These are phyloP conservation scores for Anoplius nigerrimus DNA, from an alignment of 2,888 invertebrate species.

Conservation along the genomic window DNA sequence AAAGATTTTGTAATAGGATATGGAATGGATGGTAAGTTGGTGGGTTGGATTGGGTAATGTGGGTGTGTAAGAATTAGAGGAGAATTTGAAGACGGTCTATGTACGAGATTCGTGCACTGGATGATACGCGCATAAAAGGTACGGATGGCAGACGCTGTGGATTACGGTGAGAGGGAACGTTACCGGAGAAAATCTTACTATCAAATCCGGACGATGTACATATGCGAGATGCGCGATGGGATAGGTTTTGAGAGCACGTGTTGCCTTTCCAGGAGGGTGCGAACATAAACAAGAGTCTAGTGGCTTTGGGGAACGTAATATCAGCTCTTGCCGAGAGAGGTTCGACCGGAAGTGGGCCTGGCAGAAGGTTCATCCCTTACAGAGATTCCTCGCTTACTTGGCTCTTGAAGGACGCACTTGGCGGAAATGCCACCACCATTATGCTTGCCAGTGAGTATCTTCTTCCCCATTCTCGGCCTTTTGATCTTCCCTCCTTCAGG, in stretches of 20 bases:
- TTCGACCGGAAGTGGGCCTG: conserved; percentile 65
- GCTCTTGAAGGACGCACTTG: conserved; percentile 88
- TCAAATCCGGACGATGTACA: not conserved
- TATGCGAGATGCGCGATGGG: conserved; percentile 19
- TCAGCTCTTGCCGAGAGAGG: conserved; percentile 80
- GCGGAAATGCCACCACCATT: conserved; percentile 86
- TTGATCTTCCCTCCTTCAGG: conserved; percentile 39
- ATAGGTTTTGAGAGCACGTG: conserved; percentile 55
- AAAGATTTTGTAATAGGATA: too few relatives aligned
- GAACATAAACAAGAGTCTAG: conserved; percentile 88
- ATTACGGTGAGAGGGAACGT: too few relatives aligned
- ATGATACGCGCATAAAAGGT: too few relatives aligned
- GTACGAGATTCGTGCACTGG: too few relatives aligned
- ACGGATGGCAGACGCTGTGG: too few relatives aligned
- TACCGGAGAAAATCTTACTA: too few relatives aligned
- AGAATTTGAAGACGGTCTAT: too few relatives aligned
- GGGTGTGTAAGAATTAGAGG: too few relatives aligned
- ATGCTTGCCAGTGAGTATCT: conserved; percentile 84
- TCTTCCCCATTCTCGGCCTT: conserved; percentile 29
- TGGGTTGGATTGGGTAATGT: too few relatives aligned
- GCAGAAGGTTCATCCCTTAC: conserved; percentile 83
- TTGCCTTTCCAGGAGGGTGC: conserved; percentile 75
- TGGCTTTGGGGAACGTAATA: conserved; percentile 88
- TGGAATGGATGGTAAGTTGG: too few relatives aligned
- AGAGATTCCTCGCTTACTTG: conserved; percentile 88